These are phyloP conservation scores for Coreius guichenoti DNA, from an alignment of 2,797 vertebrate genomes.

Conservation along the genomic window DNA sequence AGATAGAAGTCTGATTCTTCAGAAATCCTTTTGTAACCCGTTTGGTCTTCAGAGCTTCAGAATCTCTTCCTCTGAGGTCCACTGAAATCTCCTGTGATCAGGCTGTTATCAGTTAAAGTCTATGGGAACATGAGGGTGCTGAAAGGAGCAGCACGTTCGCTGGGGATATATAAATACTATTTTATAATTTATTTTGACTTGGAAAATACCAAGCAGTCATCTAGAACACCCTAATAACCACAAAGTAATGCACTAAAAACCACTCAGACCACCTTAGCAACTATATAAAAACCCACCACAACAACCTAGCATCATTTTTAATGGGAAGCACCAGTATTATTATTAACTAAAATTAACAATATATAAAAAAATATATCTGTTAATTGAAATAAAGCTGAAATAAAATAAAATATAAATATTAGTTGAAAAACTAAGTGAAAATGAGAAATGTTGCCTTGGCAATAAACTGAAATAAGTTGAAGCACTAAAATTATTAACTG, in stretches of 20 bases:
- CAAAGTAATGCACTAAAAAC: neutral
- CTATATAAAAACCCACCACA: neutral
- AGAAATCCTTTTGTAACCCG: slow-evolving; percentile 4
- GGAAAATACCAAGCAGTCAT: neutral
- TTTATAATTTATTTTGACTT: neutral
- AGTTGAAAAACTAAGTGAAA: neutral
- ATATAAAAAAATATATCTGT: neutral
- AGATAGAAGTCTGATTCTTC: slow-evolving; percentile 16
- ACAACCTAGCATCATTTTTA: neutral
- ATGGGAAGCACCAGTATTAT: neutral
- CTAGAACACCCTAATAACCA: neutral
- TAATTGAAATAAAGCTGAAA: neutral
- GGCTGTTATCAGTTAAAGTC: slow-evolving; percentile 1
- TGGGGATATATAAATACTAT: neutral
- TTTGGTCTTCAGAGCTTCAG: slow-evolving; percentile 19
- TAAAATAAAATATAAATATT: neutral
- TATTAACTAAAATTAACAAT: neutral
- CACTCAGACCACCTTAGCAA: neutral
- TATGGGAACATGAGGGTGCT: neutral
- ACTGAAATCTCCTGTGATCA: neutral
- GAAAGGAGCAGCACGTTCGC: neutral
- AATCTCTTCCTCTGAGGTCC: neutral
- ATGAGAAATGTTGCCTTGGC: neutral
- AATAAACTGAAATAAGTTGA: neutral
- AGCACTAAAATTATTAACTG: neutral